These are phyloP conservation scores for Chromis chromis DNA, from an alignment of 2,797 vertebrate genomes.

Conservation along the genomic window DNA sequence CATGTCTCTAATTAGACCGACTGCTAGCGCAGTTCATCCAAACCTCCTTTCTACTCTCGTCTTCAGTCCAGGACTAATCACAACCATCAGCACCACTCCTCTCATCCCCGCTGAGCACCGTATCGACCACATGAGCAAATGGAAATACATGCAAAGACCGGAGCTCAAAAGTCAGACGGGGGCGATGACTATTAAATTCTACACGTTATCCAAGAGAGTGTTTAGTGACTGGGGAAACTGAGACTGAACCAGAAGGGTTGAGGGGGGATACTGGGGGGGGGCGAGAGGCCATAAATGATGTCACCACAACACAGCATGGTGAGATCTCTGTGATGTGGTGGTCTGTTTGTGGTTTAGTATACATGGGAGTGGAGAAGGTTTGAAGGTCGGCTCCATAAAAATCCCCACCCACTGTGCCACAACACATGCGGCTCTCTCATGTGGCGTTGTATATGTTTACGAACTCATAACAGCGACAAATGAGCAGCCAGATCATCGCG, in stretches of 20 bases:
- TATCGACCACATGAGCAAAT: slow-evolving; percentile 64
- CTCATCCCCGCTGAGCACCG: slow-evolving; percentile 46
- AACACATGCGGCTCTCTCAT: slow-evolving; percentile 61
- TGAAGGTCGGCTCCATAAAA: slow-evolving; percentile 61
- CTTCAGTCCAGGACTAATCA: slow-evolving; percentile 77
- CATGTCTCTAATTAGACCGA: slow-evolving; percentile 68
- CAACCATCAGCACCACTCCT: slow-evolving; percentile 69
- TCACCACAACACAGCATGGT: slow-evolving; percentile 58
- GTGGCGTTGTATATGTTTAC: slow-evolving; percentile 72
- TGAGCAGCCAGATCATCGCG: slow-evolving; percentile 54
- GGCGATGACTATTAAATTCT: slow-evolving; percentile 34
- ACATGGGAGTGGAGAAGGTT: slow-evolving; percentile 61
- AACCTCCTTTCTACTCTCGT: slow-evolving; percentile 46
- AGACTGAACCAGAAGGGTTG: slow-evolving; percentile 11
- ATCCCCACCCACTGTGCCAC: slow-evolving; percentile 65
- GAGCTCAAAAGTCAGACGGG: slow-evolving; percentile 44
- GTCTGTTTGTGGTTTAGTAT: slow-evolving; percentile 66
- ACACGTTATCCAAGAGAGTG: slow-evolving; percentile 34
- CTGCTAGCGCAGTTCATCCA: slow-evolving; percentile 62
- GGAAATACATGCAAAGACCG: slow-evolving; percentile 67
- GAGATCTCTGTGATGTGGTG: slow-evolving; percentile 72
- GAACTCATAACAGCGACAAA: slow-evolving; percentile 67
- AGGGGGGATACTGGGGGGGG: slow-evolving; percentile 40
- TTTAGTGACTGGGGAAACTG: slow-evolving; percentile 47
- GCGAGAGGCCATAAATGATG: slow-evolving; percentile 70